A percentile compares a stretch with the other conserved stretches of the same genome.
Conservation (phyloP, 2,113 vertebrate genomes). For the Cranoglanis bouderius region DNA sequence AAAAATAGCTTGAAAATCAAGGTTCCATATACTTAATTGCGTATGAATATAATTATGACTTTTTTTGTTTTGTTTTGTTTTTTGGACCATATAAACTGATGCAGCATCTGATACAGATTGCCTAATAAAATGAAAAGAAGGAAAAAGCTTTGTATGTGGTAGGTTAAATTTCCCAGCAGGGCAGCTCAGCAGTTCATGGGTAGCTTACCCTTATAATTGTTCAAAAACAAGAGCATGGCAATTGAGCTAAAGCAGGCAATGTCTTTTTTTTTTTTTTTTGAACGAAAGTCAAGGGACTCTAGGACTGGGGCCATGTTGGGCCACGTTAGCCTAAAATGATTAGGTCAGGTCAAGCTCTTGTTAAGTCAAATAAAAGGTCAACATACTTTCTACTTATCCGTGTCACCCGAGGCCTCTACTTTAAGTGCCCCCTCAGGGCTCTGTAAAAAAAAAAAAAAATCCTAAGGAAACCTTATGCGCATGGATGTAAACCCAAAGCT, state of each 20-base stretch:
- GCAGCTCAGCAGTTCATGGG: slow-evolving; percentile 45
- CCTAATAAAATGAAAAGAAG: not conserved
- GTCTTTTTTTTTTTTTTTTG: slow-evolving; percentile 47
- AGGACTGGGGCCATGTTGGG: slow-evolving; percentile 40
- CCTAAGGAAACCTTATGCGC: slow-evolving; percentile 54
- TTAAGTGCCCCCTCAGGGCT: slow-evolving; percentile 55
- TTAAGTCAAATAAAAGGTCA: slow-evolving; percentile 63
- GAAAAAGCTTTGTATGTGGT: slow-evolving; percentile 31
- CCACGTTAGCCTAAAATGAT: slow-evolving; percentile 56
- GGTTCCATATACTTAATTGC: not conserved
- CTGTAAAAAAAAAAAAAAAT: slow-evolving; percentile 54
- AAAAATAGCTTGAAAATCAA: slow-evolving; percentile 2
- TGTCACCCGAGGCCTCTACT: slow-evolving; percentile 57
- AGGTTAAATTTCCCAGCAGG: slow-evolving; percentile 49
- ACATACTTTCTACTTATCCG: slow-evolving; percentile 58
- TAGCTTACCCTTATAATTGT: slow-evolving; percentile 49
- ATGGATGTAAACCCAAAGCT: slow-evolving; percentile 52
- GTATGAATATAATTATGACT: not conserved
- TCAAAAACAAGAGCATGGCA: slow-evolving; percentile 40
- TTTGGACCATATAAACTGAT: not conserved
- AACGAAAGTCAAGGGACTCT: slow-evolving; percentile 50
- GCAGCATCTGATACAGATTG: not conserved
- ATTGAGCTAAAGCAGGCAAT: slow-evolving; percentile 50
- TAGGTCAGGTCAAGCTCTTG: slow-evolving; percentile 62
- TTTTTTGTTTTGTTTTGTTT: not conserved